A percentile compares a stretch with the other conserved stretches of the same genome.
These are phyloP conservation scores for Muscicapa striata DNA, from an alignment of 2,797 vertebrate species.

Conservation along the genomic window DNA sequence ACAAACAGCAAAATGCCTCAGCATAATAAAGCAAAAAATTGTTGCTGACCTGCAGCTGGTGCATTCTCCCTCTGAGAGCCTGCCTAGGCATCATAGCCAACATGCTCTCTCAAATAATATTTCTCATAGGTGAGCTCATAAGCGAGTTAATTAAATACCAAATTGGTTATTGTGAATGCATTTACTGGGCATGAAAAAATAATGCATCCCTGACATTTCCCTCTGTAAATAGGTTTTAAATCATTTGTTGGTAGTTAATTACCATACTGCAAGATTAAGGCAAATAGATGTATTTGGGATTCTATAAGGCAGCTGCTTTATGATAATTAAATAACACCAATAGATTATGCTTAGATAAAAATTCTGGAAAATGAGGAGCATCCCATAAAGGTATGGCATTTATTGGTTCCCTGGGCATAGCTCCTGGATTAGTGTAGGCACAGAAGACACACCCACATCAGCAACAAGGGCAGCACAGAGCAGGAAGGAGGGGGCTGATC, in stretches of 20 bases:
- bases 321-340: constrained; percentile 9
- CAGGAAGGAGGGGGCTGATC: not conserved
- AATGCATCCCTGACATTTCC: constrained; percentile 8
- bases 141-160: constrained; percentile 42
- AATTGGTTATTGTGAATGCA: not conserved
- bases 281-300: constrained; percentile 26
- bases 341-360: constrained; percentile 12
- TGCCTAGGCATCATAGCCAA: not conserved
- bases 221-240: constrained; percentile 43
- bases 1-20: not conserved
- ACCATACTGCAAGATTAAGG: constrained; percentile 12
- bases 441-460: not conserved
- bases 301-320: not conserved
- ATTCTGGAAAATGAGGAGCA: not conserved
- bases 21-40: constrained; percentile 14
- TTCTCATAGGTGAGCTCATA: constrained; percentile 46
- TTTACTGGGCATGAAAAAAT: constrained; percentile 23
- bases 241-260: constrained; percentile 14
- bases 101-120: not conserved
- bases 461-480: rapidly evolving
- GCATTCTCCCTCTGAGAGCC: not conserved
- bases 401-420: not conserved
- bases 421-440: not conserved
- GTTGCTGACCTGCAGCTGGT: constrained; percentile 25
- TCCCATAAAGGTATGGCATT: not conserved